phyloP scores from a whole-genome alignment of 1,140 invertebrate species.

The Samia ricini region DNA sequence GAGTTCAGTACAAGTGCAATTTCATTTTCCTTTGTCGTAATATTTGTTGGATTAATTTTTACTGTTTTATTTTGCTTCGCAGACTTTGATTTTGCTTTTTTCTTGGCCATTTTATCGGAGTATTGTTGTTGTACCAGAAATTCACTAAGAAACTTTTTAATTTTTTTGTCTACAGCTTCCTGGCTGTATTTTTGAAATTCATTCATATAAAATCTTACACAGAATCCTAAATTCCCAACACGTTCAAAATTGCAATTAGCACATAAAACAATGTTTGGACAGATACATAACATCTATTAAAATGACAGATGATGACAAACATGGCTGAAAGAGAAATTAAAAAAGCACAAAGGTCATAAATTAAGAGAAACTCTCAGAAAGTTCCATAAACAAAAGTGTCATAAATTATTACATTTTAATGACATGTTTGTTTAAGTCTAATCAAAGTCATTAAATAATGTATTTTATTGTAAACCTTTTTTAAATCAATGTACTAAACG shows the following conservation, averaged over 20 bases:
- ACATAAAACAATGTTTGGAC: too few species aligned
- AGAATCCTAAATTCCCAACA: neutral
- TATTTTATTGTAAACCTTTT: neutral
- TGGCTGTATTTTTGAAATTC: neutral
- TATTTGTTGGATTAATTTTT: slow-evolving; percentile 22
- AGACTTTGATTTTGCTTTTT: slow-evolving; percentile 43
- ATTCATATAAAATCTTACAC: neutral
- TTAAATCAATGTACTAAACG: neutral
- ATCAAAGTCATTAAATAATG: neutral
- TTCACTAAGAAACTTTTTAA: neutral
- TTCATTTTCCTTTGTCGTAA: slow-evolving; percentile 33
- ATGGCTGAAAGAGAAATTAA: neutral
- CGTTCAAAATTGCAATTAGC: too few species aligned
- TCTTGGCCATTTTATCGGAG: slow-evolving; percentile 47
- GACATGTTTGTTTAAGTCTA: neutral
- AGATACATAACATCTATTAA: too few species aligned
- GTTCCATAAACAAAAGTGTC: neutral
- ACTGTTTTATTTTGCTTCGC: slow-evolving; percentile 22
- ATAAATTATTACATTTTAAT: neutral
- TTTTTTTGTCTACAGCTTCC: too few species aligned
- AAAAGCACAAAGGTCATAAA: neutral
- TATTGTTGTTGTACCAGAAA: neutral
- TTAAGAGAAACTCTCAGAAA: neutral
- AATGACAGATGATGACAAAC: neutral
- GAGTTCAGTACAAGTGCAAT: slow-evolving; percentile 42